phyloP scores from a whole-genome alignment of 2,888 invertebrate genomes.

The Dioctria linearis region DNA sequence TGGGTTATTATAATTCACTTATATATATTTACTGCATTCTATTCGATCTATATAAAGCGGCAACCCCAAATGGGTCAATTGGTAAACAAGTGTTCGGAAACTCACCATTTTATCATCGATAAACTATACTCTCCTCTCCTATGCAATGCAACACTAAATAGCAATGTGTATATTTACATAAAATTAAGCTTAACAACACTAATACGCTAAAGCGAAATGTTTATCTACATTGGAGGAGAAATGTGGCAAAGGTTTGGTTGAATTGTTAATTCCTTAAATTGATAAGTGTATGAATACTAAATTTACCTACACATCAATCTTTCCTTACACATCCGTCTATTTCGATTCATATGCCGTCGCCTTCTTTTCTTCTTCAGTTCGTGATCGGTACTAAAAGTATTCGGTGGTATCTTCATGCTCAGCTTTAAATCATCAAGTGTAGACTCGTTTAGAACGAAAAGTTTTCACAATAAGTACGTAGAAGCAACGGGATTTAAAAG shows the following conservation, averaged over 20 bases:
- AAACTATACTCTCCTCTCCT: too few relatives aligned
- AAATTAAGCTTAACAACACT: too few relatives aligned
- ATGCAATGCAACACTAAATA: too few relatives aligned
- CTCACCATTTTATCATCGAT: background rate
- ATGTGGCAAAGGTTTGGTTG: too few relatives aligned
- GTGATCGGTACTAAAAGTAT: constrained; percentile 46
- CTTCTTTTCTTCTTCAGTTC: constrained; percentile 34
- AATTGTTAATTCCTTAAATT: too few relatives aligned
- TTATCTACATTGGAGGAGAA: too few relatives aligned
- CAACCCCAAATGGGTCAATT: background rate
- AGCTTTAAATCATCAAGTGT: constrained; percentile 34
- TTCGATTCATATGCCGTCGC: constrained; percentile 13
- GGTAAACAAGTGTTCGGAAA: constrained; percentile 23
- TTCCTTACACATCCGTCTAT: background rate
- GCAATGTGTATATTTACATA: too few relatives aligned
- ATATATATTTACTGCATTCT: too few relatives aligned
- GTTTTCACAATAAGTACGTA: constrained; percentile 46
- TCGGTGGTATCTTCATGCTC: constrained; percentile 41
- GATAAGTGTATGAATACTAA: background rate
- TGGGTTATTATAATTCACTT: too few relatives aligned
- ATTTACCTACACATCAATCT: background rate
- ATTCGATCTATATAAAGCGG: background rate
- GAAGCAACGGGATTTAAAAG: constrained; percentile 27
- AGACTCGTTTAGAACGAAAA: constrained; percentile 42
- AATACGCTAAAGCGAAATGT: too few relatives aligned